Conservation (phyloP, 2,888 invertebrate species). For the Tipula helvola region DNA sequence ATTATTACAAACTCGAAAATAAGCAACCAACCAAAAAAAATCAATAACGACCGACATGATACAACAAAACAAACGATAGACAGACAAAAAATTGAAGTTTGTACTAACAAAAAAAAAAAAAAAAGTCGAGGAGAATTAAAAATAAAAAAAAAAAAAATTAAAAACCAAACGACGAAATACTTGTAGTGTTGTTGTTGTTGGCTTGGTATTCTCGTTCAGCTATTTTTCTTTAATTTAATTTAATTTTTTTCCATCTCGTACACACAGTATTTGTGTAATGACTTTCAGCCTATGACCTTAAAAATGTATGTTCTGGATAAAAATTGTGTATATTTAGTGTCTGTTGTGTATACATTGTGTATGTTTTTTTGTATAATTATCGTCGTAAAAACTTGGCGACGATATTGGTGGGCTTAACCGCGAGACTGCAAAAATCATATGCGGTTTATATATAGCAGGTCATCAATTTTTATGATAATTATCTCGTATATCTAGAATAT, state of each 20-base stretch:
- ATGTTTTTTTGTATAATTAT: background rate
- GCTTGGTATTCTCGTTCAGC: background rate
- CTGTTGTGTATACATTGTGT: background rate
- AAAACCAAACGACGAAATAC: background rate
- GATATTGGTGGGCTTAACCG: background rate
- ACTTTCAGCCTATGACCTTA: background rate
- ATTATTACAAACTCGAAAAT: background rate
- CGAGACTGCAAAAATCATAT: background rate
- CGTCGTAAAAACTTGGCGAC: background rate
- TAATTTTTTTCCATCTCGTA: background rate
- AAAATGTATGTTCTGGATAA: background rate
- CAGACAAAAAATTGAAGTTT: background rate
- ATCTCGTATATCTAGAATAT: background rate
- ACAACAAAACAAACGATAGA: background rate
- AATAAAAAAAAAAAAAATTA: background rate
- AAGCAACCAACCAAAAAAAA: background rate
- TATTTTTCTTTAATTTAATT: constrained; percentile 4
- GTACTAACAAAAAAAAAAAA: background rate
- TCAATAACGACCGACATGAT: background rate
- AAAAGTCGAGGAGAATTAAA: background rate
- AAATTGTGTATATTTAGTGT: background rate
- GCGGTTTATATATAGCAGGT: background rate
- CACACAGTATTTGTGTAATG: background rate
- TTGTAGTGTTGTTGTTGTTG: background rate
- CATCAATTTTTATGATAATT: background rate